These are phyloP conservation scores for Alectura lathami DNA, from an alignment of 2,113 vertebrate genomes.

Conservation along the genomic window DNA sequence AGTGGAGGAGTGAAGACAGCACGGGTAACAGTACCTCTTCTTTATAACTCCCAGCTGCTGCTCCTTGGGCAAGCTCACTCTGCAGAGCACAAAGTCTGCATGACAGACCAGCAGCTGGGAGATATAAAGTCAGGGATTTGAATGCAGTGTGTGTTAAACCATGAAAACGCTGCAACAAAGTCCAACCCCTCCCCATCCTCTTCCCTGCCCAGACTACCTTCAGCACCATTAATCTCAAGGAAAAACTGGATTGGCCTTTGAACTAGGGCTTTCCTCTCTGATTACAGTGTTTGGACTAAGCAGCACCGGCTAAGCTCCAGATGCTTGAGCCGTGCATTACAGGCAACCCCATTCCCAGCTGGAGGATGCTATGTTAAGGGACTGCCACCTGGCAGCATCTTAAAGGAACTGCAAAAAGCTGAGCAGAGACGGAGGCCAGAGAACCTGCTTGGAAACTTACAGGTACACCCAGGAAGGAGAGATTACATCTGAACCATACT, in stretches of 20 bases:
- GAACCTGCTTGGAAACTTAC: background rate
- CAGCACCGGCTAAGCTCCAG: background rate
- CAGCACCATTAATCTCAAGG: background rate
- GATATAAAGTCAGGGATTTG: background rate
- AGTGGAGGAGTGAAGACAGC: background rate
- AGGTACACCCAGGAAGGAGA: background rate
- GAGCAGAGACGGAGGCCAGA: background rate
- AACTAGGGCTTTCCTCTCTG: background rate
- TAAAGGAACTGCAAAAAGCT: background rate
- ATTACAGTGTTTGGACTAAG: background rate
- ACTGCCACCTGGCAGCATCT: slow-evolving; percentile 73
- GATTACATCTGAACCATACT: background rate
- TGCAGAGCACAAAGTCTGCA: background rate
- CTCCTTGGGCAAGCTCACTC: background rate
- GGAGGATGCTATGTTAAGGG: slow-evolving; percentile 29
- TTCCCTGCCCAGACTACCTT: background rate
- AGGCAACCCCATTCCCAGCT: background rate
- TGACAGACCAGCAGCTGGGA: slow-evolving; percentile 29
- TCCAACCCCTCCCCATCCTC: background rate
- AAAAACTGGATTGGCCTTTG: background rate
- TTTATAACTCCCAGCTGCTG: slow-evolving; percentile 17
- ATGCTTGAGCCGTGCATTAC: background rate
- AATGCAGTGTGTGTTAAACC: background rate
- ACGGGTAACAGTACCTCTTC: background rate
- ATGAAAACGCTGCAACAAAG: background rate